Base-by-base conservation (phyloP, 2,113 vertebrate species). In the Paedocypris sp. region DNA sequence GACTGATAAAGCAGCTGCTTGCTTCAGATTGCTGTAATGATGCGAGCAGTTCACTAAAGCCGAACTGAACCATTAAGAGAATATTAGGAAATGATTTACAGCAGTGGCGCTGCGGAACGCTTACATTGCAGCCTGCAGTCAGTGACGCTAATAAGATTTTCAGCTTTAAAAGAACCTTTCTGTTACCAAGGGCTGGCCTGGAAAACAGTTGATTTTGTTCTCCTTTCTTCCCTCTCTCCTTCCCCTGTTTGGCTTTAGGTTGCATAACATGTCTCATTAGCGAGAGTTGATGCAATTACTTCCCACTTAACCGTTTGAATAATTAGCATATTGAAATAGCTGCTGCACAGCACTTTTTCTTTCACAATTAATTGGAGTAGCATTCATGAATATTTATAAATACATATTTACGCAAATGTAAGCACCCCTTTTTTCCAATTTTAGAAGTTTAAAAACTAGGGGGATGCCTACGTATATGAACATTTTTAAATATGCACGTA, bases 51-150 rank as follows among this genome's bases (percentile, higher is more conserved):
- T 73, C 70, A 47, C 28, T 66, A 67, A 77, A 79, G 76, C 74
- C 76, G 74, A 81, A 80, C 71, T 15, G 4, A 56, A 70, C 77
- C 78, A 77, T 69, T 66, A 64, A 67, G 74, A 78, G 77, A 77
- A 85, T 82, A 84, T 80, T 75, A 80, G 80, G 76, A 58, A 42
- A 64, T 45, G 72, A 77, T 80, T 77, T 80, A 82, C 73, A 77
- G 69, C 73, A 59, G 42, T 67, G 73, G 64, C 38, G 67, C 60
- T 57, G 68, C 41, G 67, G 60, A 66, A 64, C 59, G 35, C 58
- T 61, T 68, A 51, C 62, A 62, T 39, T 60, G n/a, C 35, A 59
- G 33, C 22, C 39, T 32, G 36, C 42, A 57, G 46, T 46, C 6
- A 64, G 54, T 69, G 68, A 47, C 2, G 26, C 66, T 78, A 73